These are phyloP conservation scores for Zoanthus sociatus DNA, from an alignment of 92 coral and sea anemone genomes.

Conservation along the genomic window DNA sequence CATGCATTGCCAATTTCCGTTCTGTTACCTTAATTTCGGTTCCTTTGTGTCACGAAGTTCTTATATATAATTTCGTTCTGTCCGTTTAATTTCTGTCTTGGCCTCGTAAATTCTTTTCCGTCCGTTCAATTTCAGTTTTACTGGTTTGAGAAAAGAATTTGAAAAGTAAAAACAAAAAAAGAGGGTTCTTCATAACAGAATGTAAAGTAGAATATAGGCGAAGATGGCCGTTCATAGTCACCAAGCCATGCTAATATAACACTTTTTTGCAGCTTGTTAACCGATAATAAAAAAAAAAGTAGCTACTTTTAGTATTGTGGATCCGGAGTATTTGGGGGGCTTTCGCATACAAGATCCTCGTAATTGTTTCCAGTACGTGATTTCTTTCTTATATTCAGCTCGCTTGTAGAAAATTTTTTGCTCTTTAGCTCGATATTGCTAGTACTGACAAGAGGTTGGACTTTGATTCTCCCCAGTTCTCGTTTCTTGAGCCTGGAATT, in stretches of 20 bases:
- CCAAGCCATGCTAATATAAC: neutral
- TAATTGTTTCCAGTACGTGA: conserved; percentile 20
- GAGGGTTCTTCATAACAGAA: neutral
- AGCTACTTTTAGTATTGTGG: neutral
- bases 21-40: no score
- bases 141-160: neutral
- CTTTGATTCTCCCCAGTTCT: neutral
- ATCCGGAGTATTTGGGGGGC: neutral
- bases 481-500: conserved; percentile 40
- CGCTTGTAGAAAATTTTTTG: neutral
- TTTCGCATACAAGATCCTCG: neutral
- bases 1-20: no score
- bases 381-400: conserved; percentile 15
- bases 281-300: neutral
- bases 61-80: no score
- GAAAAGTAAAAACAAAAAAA: neutral
- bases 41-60: no score
- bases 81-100: no score
- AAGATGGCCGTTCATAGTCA: neutral
- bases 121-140: no score
- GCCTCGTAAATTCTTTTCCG: neutral
- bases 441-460: conserved; percentile 21
- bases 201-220: neutral
- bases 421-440: conserved; percentile 30
- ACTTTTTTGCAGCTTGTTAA: neutral